Conservation (phyloP, 2,888 invertebrate genomes). For the Apamea sordens region DNA sequence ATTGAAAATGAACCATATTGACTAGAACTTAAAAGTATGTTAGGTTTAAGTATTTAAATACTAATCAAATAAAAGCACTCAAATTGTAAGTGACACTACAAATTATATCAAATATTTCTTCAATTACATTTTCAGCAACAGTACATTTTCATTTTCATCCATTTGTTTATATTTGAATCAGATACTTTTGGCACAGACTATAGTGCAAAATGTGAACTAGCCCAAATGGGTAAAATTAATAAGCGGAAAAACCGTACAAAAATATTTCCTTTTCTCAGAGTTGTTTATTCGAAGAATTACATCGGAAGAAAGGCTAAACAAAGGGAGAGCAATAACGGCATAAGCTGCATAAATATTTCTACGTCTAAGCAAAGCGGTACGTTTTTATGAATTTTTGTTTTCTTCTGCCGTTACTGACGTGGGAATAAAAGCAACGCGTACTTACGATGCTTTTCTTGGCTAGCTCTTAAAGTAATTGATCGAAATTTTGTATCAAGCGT, state of each 20-base stretch:
- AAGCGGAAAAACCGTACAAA: conserved; percentile 28
- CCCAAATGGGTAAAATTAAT: conserved; percentile 6
- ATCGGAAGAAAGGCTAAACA: conserved; percentile 47
- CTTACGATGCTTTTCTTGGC: conserved; percentile 24
- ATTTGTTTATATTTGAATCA: background rate
- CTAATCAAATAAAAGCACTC: background rate
- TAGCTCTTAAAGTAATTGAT: conserved; percentile 38
- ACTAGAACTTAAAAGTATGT: background rate
- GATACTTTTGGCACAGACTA: background rate
- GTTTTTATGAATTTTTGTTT: conserved; percentile 44
- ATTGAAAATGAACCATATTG: background rate
- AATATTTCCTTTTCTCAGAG: conserved; percentile 35
- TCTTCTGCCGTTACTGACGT: conserved; percentile 41
- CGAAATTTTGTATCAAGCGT: conserved; percentile 3
- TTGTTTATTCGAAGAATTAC: conserved; percentile 58
- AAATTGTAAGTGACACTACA: too few relatives aligned
- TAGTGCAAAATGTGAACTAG: background rate
- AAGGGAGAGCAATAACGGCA: conserved; percentile 51
- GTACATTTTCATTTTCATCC: too few relatives aligned
- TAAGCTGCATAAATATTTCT: conserved; percentile 64
- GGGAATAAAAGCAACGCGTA: conserved; percentile 26
- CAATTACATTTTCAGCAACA: background rate
- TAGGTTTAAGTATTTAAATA: background rate
- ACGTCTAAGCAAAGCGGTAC: conserved; percentile 50
- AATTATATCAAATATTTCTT: background rate